phyloP scores from a whole-genome alignment of 2,113 vertebrate species.

The Cyanoderma ruficeps region DNA sequence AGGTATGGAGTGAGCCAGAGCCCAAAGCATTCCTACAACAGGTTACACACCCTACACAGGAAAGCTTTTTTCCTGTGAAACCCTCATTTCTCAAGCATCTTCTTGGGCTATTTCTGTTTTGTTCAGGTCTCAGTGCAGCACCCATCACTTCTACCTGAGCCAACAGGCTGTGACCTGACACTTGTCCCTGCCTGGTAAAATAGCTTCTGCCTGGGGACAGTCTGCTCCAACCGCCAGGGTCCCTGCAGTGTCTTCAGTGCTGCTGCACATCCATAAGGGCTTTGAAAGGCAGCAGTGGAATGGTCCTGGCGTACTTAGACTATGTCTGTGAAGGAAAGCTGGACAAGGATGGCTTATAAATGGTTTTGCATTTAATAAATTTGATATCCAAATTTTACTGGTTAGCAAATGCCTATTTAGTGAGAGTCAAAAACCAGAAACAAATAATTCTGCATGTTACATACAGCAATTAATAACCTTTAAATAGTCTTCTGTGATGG shows the following conservation, averaged over 20 bases:
- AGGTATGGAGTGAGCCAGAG: not conserved
- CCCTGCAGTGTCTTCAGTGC: not conserved
- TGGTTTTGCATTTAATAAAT: not conserved
- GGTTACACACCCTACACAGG: not conserved
- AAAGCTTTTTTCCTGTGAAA: not conserved
- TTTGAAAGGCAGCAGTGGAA: not conserved
- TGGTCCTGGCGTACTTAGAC: not conserved
- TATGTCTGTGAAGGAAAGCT: not conserved
- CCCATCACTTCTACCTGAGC: not conserved
- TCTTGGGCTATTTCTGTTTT: not conserved
- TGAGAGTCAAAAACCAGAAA: slow-evolving; percentile 13
- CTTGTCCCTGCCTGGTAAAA: not conserved
- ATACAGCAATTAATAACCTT: slow-evolving; percentile 31
- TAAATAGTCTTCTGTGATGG: slow-evolving; percentile 24
- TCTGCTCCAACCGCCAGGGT: not conserved
- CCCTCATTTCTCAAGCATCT: not conserved
- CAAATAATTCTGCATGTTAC: not conserved
- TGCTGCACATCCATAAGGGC: not conserved
- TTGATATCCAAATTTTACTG: not conserved
- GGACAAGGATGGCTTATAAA: not conserved
- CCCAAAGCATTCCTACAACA: not conserved
- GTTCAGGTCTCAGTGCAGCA: not conserved
- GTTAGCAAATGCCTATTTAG: not conserved
- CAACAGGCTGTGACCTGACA: not conserved
- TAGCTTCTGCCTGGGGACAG: not conserved